Evolutionary conservation across 2,888 invertebrate species (phyloP), one percentile per base, ranked within the genome.

Genomic region (Biston stratarius): DNA sequence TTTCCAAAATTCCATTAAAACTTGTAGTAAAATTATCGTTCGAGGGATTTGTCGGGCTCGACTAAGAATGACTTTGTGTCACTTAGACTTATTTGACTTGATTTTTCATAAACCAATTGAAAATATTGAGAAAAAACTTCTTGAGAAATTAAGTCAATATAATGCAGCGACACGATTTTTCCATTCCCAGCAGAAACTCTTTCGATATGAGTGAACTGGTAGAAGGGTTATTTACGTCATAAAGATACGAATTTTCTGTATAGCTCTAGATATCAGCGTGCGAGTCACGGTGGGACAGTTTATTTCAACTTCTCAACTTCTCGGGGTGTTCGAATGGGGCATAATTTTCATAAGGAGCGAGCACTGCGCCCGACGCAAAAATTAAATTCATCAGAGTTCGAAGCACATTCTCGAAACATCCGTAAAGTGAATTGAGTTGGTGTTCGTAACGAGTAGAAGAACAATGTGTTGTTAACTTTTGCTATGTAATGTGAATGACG

Each of bases 301-400:
- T 92, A 90, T 92, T 91, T 87, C 87, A 90, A 91, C 90, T 92
- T 91, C 88, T 85, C 87, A 92, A 93, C 89, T 92, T 87, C 84
- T 81, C 81, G 78, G 80, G 81, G 83, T 88, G 88, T 90, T 92
- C 89, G 84, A 90, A 92, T 88, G 88, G 90, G 84, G 91, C 89
- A 91, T 92, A 92, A 92, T 92, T 92, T 92, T 92, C 91, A 90
- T 91, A 91, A 89, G 86, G 83, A 90, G 87, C 87, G 84, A 87
- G 80, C 87, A 80, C 77, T 86, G 85, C 84, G 81, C 85, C 79
- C 83, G 83, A 83, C 85, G 79, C 87, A 91, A 90, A 89, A 93
- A 92, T 91, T 92, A 89, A 90, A 91, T 92, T 92, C 89, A 88
- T 91, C 90, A 92, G 83, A 79, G 82, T 83, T 80, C 81, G 79